Conservation (phyloP, 2,888 invertebrate species). For the Unio pictorum region DNA sequence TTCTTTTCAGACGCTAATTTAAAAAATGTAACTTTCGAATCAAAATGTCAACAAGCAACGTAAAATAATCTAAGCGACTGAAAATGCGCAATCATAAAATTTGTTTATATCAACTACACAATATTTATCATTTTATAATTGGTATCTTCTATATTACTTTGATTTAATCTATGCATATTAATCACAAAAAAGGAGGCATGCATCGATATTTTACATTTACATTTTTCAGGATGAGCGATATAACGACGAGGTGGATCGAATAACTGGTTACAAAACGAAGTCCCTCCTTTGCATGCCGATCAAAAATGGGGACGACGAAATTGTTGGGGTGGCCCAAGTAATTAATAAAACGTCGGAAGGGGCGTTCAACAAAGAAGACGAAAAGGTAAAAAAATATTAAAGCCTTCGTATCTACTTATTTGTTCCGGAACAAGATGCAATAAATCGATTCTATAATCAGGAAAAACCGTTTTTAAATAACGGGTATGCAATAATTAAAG, state of each 20-base stretch:
- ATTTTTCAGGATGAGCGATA: constrained; percentile 72
- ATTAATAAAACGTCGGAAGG: constrained; percentile 73
- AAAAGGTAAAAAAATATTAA: constrained; percentile 68
- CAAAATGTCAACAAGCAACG: too few relatives aligned
- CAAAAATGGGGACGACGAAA: constrained; percentile 63
- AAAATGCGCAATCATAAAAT: too few relatives aligned
- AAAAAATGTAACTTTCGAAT: too few relatives aligned
- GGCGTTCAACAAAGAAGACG: constrained; percentile 74
- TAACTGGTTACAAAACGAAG: constrained; percentile 79
- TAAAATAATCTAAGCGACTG: too few relatives aligned
- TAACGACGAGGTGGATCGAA: constrained; percentile 73
- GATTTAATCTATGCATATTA: too few relatives aligned
- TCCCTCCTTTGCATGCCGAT: constrained; percentile 96
- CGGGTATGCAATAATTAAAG: background rate
- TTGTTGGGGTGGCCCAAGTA: constrained; percentile 74
- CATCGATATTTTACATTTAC: too few relatives aligned
- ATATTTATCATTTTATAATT: too few relatives aligned
- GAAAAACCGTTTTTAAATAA: background rate
- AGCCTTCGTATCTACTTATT: background rate
- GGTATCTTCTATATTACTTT: too few relatives aligned
- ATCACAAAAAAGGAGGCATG: too few relatives aligned
- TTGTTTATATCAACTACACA: too few relatives aligned
- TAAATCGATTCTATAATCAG: background rate
- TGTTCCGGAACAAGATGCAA: background rate
- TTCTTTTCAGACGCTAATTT: too few relatives aligned